These are phyloP conservation scores for Drosophila fuyamai DNA, from an alignment of 1,140 invertebrate genomes.

Conservation along the genomic window DNA sequence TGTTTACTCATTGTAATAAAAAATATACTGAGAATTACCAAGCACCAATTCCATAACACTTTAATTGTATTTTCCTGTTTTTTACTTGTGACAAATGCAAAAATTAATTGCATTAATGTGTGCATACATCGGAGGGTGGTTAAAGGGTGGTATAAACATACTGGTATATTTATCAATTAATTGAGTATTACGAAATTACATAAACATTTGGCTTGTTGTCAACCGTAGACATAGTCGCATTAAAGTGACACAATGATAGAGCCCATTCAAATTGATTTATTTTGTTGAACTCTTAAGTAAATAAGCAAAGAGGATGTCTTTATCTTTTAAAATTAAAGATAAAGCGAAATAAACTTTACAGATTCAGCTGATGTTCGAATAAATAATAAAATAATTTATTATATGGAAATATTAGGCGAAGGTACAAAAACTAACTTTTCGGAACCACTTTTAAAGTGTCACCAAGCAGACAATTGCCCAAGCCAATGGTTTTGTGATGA, in stretches of 20 bases:
- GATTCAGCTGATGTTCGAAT: too few relatives aligned
- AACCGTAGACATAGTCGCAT: slow-evolving; percentile 45
- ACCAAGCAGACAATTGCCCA: too few relatives aligned
- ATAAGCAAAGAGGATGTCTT: not conserved
- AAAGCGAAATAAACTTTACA: too few relatives aligned
- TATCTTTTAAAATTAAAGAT: too few relatives aligned
- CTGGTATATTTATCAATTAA: slow-evolving; percentile 64
- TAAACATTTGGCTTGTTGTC: slow-evolving; percentile 61
- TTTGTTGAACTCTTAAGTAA: not conserved
- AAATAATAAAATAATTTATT: too few relatives aligned
- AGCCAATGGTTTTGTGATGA: too few relatives aligned
- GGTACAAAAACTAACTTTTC: too few relatives aligned
- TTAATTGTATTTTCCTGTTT: slow-evolving; percentile 67
- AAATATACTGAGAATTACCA: slow-evolving; percentile 20
- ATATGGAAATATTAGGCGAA: too few relatives aligned
- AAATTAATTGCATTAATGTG: slow-evolving; percentile 73
- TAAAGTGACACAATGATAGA: slow-evolving; percentile 41
- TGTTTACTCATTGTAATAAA: slow-evolving; percentile 18
- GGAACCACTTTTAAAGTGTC: too few relatives aligned
- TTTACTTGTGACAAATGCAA: slow-evolving; percentile 53
- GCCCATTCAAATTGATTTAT: slow-evolving; percentile 18
- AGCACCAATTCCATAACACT: slow-evolving; percentile 32
- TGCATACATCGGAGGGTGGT: slow-evolving; percentile 13
- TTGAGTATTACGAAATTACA: slow-evolving; percentile 60
- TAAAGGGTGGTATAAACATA: slow-evolving; percentile 2